Evolutionary conservation across 1,140 invertebrate species (phyloP), one percentile per base, ranked within the genome.

Genomic region (Linepithema humile): DNA sequence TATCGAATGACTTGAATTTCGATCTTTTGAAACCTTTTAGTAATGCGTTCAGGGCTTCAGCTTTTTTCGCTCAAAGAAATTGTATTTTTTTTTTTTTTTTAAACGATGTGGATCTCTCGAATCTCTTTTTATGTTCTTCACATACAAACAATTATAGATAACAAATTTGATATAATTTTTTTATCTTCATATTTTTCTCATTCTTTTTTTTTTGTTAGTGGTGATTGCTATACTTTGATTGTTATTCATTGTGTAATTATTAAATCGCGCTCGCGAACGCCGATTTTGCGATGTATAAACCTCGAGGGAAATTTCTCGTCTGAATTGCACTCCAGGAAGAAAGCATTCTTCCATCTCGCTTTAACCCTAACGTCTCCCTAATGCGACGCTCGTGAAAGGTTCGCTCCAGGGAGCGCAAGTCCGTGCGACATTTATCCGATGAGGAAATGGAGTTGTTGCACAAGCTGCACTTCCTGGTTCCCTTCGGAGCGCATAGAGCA

Each of bases 371-470:
- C 38, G 38, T 55, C 6, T 70, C 70, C 55, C 43, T 74, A 64
- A 77, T 77, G 32, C 23, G 26, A 62, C 45, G 40, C 17, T 38
- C 29, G 60, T 70, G 60, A 85, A 69, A 75, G 72, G 55, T 29
- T 64, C n/a, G 57, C 82, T 72, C 15, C 35, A 10, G 57, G 82
- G 73, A 9, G 20, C 70, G 80, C 62, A 85, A 86, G 40, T 57
- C 6, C 45, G 32, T 29, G 29, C 45, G 83, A 45, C 74, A 38
- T 77, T 72, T 65, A 48, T 59, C 32, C 35, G 50, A 77, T 20
- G 64, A 86, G 82, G 73, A 84, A 86, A 74, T 50, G 48, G 26
- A 72, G 67, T 78, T 45, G 82, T 84, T 84, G 55, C 65, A 55
- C 65, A 86, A 86, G 73, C 75, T 86, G 26, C 57, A 40, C 43